Evolutionary conservation across 2,113 vertebrate genomes (phyloP).

Genomic region (Lathamus discolor): DNA sequence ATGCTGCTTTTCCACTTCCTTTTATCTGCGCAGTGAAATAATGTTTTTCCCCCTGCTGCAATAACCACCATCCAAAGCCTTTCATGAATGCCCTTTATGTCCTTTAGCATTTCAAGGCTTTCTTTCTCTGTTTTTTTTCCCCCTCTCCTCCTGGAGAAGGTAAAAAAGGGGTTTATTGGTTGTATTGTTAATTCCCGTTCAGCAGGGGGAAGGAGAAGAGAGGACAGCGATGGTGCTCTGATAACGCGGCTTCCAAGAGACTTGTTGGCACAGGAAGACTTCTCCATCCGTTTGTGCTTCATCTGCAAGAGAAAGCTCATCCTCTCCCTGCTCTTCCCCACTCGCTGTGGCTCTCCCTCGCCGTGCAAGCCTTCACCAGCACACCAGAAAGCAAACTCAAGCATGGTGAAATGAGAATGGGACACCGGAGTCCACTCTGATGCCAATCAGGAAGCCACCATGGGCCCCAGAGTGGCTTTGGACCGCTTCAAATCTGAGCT

Average conservation of each 20-base stretch:
- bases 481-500: neutral
- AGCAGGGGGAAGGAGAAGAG: neutral
- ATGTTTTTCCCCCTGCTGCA: slow-evolving; percentile 69
- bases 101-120: slow-evolving; percentile 49
- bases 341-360: accelerated
- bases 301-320: neutral
- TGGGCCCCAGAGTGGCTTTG: neutral
- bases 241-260: slow-evolving; percentile 31
- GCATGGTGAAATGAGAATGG: neutral
- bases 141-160: slow-evolving; percentile 13
- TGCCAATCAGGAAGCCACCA: neutral
- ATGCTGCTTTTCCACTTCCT: slow-evolving; percentile 59
- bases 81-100: slow-evolving; percentile 69
- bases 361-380: neutral
- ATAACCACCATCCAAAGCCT: slow-evolving; percentile 67
- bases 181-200: slow-evolving; percentile 57
- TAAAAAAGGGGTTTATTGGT: slow-evolving; percentile 38
- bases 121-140: neutral
- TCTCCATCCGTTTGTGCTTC: neutral
- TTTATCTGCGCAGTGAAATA: slow-evolving; percentile 72
- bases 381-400: neutral
- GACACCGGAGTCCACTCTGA: neutral
- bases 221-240: neutral
- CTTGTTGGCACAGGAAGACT: slow-evolving; percentile 36
- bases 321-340: neutral